Base-by-base conservation (phyloP, 1,140 invertebrate genomes). In the Dreissena polymorpha region DNA sequence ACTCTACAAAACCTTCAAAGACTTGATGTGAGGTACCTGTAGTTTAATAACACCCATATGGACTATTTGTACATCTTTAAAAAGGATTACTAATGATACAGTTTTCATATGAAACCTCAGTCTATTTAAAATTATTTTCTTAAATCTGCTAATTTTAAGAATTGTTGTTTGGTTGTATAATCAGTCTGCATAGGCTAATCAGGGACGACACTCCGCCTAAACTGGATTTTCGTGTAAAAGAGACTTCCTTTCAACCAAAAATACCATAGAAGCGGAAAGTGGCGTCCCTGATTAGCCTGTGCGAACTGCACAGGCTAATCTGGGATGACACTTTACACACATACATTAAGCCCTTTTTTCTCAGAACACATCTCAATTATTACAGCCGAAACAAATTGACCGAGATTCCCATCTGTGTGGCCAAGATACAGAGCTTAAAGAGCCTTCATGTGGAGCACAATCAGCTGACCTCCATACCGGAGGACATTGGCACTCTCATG, bases 301-400 rank as follows among this genome's bases (percentile, higher is more conserved):
- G 39, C 39, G 8, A 8, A 39, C 39, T 39, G 39, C 39, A 39
- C 39, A 39, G 2, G 39, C 39, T 39, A 39, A 39, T 39, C 39
- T 39, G 2, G 39, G 39, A 39, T 8, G 8, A 39, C 39, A 39
- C 39, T 39, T 39, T 39, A 39, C 3, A 8, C 39, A 39, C 39
- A 39, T 39, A 2, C 39, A 39, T 39, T 39, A 39, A 39, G 39
- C 39, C 39, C 39, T 8, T 5, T 39, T 39, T 39, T 39, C 39
- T 8, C 39, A 39, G 39, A 39, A 39, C 8, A 8, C n/a, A 39
- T 2, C 39, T 39, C 39, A 39, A 39, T 39, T 78, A 50, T 89
- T 91, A n/a, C 86, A 94, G 93, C 86, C 93, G 92, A n/a, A 94
- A 94, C 78, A 88, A 90, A 50, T 83, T 94, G 21, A 87, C 85